Percentiles rank a stretch among this genome's conserved stretches.
Evolutionary conservation across 2,888 invertebrate species (phyloP).

Genomic region (Rhorus exstirpatorius): DNA sequence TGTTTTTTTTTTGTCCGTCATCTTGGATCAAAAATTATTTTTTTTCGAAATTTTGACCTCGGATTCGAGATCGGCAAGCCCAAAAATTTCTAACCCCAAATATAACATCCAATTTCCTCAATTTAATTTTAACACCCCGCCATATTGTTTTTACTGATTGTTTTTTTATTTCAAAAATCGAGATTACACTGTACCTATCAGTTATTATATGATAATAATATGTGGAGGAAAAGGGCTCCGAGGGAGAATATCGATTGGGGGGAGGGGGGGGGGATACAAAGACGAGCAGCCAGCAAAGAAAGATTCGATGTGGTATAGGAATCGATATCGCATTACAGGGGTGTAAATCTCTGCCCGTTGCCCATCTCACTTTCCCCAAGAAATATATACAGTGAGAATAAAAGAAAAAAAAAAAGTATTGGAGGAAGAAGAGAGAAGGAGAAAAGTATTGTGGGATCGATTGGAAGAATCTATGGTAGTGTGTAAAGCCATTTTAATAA

Average conservation of each 20-base stretch:
- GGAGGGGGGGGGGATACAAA: slow-evolving; percentile 5
- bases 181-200: slow-evolving; percentile 7
- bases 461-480: slow-evolving; percentile 30
- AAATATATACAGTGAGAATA: neutral
- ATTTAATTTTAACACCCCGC: no score
- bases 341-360: slow-evolving; percentile 43
- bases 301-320: slow-evolving; percentile 73
- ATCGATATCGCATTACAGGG: slow-evolving; percentile 74
- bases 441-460: slow-evolving; percentile 16
- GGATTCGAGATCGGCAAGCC: no score
- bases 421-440: slow-evolving; percentile 10
- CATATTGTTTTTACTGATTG: no score
- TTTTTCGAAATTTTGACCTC: no score
- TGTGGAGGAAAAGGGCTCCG: neutral
- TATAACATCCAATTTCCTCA: no score
- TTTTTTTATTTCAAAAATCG: no score
- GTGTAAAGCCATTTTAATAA: no score
- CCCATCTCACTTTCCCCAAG: slow-evolving; percentile 40
- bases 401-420: neutral
- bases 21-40: no score
- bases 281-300: slow-evolving; percentile 57
- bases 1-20: no score
- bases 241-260: neutral
- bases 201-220: neutral
- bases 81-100: no score